These are phyloP conservation scores for Oophaga sylvatica DNA, from an alignment of 2,797 vertebrate species.

Conservation along the genomic window DNA sequence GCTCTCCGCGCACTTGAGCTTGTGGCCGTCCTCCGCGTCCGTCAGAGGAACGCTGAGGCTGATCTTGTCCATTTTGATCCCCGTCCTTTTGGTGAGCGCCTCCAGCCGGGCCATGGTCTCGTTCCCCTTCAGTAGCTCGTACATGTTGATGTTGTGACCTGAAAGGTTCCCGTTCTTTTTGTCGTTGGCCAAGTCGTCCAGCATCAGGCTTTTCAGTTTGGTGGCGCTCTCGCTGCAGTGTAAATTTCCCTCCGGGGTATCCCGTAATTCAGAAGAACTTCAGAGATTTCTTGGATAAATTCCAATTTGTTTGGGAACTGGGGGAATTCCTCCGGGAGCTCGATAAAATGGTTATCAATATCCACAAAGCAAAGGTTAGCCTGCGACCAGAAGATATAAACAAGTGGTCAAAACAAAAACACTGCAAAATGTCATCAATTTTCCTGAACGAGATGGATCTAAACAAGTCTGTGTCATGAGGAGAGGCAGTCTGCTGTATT, in stretches of 20 bases:
- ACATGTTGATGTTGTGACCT: slow-evolving; percentile 82
- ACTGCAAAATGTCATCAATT: no score
- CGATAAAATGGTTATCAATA: slow-evolving; percentile 92
- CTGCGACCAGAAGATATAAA: slow-evolving; percentile 70
- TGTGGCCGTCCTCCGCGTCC: slow-evolving; percentile 75
- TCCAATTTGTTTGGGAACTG: slow-evolving; percentile 91
- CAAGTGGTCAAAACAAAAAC: no score
- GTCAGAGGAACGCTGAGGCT: slow-evolving; percentile 73
- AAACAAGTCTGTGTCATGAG: not conserved
- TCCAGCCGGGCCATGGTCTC: slow-evolving; percentile 88
- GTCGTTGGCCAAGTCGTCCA: slow-evolving; percentile 91
- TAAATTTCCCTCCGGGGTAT: slow-evolving; percentile 81
- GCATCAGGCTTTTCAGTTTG: slow-evolving; percentile 81
- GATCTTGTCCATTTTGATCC: slow-evolving; percentile 82
- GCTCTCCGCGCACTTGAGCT: slow-evolving; percentile 77
- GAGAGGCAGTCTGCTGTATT: not conserved
- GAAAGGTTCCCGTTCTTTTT: slow-evolving; percentile 91
- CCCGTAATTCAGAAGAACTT: slow-evolving; percentile 87
- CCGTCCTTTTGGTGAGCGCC: slow-evolving; percentile 85
- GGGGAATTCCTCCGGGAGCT: slow-evolving; percentile 91
- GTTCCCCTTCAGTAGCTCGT: slow-evolving; percentile 89
- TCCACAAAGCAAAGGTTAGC: slow-evolving; percentile 97
- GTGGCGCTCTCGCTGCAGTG: slow-evolving; percentile 75
- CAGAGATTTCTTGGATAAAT: slow-evolving; percentile 91
- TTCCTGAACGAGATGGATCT: not conserved